phyloP scores from a whole-genome alignment of 2,888 invertebrate genomes.

The Ischnura elegans region DNA sequence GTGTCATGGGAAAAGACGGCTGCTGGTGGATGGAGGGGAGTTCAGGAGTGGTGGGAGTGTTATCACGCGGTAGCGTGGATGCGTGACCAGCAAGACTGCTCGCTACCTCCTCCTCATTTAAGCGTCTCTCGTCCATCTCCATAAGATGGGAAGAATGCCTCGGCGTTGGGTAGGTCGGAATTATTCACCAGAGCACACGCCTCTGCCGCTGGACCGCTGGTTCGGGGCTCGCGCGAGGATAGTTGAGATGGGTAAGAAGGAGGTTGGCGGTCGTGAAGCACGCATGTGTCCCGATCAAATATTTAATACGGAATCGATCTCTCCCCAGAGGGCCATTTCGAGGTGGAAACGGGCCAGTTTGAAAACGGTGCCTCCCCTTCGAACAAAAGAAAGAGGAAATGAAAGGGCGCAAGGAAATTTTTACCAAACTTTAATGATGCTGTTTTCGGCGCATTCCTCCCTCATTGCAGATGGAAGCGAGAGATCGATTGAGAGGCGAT shows the following conservation, averaged over 20 bases:
- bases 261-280: not conserved
- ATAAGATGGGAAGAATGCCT: not conserved
- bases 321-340: not conserved
- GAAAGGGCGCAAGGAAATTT: not conserved
- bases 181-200: not conserved
- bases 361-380: not conserved
- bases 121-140: not conserved
- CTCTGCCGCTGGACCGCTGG: not conserved
- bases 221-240: not conserved
- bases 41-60: too few species aligned
- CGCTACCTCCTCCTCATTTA: not conserved
- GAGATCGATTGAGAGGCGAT: too few species aligned
- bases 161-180: not conserved
- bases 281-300: not conserved
- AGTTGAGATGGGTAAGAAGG: not conserved
- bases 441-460: too few species aligned
- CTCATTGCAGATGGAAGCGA: too few species aligned
- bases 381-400: not conserved
- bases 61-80: too few species aligned
- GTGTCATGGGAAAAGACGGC: not conserved
- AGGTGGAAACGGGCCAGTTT: not conserved
- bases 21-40: not conserved
- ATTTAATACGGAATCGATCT: conserved; percentile 1
- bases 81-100: not conserved
- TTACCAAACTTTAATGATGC: not conserved